These are phyloP conservation scores for Speoplatyrhinus poulsoni DNA, from an alignment of 2,113 vertebrate genomes.

Conservation along the genomic window DNA sequence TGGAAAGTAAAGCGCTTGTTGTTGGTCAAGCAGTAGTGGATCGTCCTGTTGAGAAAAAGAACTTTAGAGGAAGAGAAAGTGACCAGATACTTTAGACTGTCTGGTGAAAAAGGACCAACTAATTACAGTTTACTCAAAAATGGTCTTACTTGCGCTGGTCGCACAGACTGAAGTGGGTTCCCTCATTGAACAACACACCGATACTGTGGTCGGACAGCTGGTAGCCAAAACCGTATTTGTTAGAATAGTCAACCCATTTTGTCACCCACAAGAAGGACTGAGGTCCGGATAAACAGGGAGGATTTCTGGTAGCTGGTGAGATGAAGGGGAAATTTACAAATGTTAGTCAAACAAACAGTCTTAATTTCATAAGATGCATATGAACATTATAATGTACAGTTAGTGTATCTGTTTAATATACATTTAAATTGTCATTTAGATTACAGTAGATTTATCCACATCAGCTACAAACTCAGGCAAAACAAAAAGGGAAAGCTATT, in stretches of 20 bases:
- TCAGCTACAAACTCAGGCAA: not conserved
- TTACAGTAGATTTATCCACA: not conserved
- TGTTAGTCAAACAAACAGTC: not conserved
- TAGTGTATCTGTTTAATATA: no score
- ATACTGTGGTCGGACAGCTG: constrained; percentile 94
- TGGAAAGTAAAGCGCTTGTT: constrained; percentile 90
- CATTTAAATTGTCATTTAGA: not conserved
- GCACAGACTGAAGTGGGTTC: constrained; percentile 91
- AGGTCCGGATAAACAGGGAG: constrained; percentile 83
- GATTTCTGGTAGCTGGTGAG: constrained; percentile 84
- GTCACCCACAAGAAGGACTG: constrained; percentile 96
- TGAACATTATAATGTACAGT: no score
- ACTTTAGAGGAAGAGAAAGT: not conserved
- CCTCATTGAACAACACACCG: constrained; percentile 94
- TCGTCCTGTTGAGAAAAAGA: constrained; percentile 72
- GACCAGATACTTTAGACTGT: no score
- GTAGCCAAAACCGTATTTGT: constrained; percentile 97
- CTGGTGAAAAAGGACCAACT: not conserved
- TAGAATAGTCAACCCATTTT: constrained; percentile 99
- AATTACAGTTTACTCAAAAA: not conserved
- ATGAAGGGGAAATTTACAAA: not conserved
- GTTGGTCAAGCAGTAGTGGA: constrained; percentile 92
- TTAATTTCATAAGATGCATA: not conserved
- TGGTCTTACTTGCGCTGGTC: constrained; percentile 84
- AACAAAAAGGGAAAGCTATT: no score